Base-by-base conservation (phyloP, 2,888 invertebrate species). In the Drosophila subsilvestris region DNA sequence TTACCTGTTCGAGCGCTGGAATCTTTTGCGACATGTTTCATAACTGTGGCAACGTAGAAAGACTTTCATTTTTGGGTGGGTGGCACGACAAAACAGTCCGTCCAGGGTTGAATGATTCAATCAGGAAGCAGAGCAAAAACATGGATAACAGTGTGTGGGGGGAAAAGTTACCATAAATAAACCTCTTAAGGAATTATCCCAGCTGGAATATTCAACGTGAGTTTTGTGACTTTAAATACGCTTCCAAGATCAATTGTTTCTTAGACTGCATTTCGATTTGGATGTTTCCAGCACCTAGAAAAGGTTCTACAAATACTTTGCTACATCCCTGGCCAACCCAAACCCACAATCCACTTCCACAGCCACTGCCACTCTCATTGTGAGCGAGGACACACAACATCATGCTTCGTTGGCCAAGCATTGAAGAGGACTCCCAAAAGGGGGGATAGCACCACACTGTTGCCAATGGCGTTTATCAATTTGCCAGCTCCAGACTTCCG, bases 11-110 rank as follows among this genome's bases (percentile, higher is more conserved):
- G 89, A 88, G 79, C 79, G 78, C 82, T 75, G 85, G 86, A 89
- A 88, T 90, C 88, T 83, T 86, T 90, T 85, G 89, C 90, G 90
- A 89, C 89, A 89, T 88, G 88, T 88, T 87, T 83, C 88, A 88
- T 83, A 89, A 82, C 80, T 74, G 71, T 72, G 69, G 78, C 70
- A 54, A 37, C 66, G 65, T 42, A 48, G 65, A 73, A 74, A 74
- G 66, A 71, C 71, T 72, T 60, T 72, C 72, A 55, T 57, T 63
- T 69, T 69, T 68, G 43, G 73, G 79, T 14, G 68, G 69, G 70
- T 60, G 60, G 56, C 62, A 57, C 61, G 25, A 10, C 42, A 18
- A 42, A 10, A 22, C n/a, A 45, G 18, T 42, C 65, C n/a, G n/a
- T n/a, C 65, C 69, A 66, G 66, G 66, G 66, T 32, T 66, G 55